phyloP scores from a whole-genome alignment of 2,888 invertebrate species.

The Netelia inedita region DNA sequence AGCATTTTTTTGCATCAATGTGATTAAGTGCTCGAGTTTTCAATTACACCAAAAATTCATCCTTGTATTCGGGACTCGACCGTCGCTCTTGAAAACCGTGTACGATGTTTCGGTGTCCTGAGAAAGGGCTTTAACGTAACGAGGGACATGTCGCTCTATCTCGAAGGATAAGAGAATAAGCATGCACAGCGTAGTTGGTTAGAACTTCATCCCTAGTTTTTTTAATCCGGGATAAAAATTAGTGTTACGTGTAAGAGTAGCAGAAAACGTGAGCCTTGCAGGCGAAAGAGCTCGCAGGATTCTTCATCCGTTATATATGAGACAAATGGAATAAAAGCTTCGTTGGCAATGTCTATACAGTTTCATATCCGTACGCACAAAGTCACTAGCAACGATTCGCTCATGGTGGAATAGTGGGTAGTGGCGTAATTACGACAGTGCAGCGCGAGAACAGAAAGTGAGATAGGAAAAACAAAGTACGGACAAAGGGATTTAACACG shows the following conservation, averaged over 20 bases:
- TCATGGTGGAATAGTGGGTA: conserved; percentile 40
- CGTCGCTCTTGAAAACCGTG: too few relatives aligned
- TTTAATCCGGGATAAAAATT: conserved; percentile 39
- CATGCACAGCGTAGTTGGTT: not conserved
- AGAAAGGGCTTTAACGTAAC: too few relatives aligned
- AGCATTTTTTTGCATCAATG: not conserved
- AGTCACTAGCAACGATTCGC: not conserved
- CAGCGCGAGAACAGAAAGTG: not conserved
- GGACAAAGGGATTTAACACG: too few relatives aligned
- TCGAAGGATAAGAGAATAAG: not conserved
- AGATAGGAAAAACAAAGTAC: not conserved
- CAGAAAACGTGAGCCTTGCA: not conserved
- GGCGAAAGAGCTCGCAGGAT: conserved; percentile 37
- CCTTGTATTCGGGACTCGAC: not conserved
- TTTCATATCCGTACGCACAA: not conserved
- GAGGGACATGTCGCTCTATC: too few relatives aligned
- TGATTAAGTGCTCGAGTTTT: not conserved
- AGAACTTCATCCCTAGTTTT: not conserved
- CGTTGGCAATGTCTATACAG: conserved; percentile 26
- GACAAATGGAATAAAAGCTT: conserved; percentile 53
- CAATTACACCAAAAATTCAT: not conserved
- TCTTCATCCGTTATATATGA: conserved; percentile 26
- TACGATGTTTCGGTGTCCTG: too few relatives aligned
- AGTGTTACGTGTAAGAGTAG: conserved; percentile 46
- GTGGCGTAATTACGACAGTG: conserved; percentile 48